A percentile compares a stretch with the other conserved stretches of the same genome.
phyloP scores from a whole-genome alignment of 2,797 vertebrate genomes.

The Natrix natrix region DNA sequence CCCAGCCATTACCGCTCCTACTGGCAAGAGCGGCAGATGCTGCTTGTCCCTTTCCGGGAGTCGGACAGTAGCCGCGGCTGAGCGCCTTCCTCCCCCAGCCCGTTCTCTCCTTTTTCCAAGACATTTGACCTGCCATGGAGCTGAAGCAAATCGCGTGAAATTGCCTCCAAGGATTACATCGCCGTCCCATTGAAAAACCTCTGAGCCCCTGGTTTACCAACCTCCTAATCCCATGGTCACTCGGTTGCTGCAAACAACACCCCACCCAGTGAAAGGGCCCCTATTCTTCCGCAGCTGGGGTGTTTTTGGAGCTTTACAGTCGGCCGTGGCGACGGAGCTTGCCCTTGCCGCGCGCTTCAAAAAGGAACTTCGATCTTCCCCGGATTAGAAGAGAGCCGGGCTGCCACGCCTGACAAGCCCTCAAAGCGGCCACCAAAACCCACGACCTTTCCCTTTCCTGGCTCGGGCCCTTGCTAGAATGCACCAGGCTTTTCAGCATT shows the following conservation, averaged over 20 bases:
- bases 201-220: slow-evolving; percentile 77
- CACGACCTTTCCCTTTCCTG: slow-evolving; percentile 72
- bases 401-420: slow-evolving; percentile 75
- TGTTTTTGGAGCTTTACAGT: background rate
- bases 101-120: slow-evolving; percentile 71
- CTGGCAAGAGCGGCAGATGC: background rate
- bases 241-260: slow-evolving; percentile 77
- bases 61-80: slow-evolving; percentile 71
- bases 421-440: slow-evolving; percentile 76
- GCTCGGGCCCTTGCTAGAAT: background rate
- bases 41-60: background rate
- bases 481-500: slow-evolving; percentile 83
- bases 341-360: slow-evolving; percentile 61
- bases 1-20: background rate
- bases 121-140: slow-evolving; percentile 82
- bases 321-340: background rate
- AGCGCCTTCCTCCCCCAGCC: slow-evolving; percentile 84
- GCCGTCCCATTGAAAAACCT: slow-evolving; percentile 73
- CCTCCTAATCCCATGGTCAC: slow-evolving; percentile 81
- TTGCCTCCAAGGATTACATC: slow-evolving; percentile 87
- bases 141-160: slow-evolving; percentile 85
- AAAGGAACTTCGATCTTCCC: slow-evolving; percentile 38
- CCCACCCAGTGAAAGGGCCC: slow-evolving; percentile 60
- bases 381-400: slow-evolving; percentile 70
- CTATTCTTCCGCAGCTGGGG: slow-evolving; percentile 70